Base-by-base conservation (phyloP, 1,140 invertebrate species). In the Pissodes strobi region DNA sequence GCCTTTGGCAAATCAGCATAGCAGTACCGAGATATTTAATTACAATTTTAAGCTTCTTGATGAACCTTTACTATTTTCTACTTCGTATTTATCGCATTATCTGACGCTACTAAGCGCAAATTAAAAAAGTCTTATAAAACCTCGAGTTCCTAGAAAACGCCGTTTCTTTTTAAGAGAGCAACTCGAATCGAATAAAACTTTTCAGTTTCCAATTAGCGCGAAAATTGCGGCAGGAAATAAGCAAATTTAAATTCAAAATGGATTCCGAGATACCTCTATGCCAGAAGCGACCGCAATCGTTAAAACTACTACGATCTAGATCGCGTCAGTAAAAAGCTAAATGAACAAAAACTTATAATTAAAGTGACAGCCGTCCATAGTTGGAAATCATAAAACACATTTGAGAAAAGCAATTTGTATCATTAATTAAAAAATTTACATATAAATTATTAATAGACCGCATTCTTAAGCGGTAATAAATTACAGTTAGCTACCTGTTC, bases 351-450 rank as follows among this genome's bases (percentile, higher is more conserved):
- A 68, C 61, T 66, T 59, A 69, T 64, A 69, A 72, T 72, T 74
- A 71, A 67, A 60, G 37, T 49, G 41, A 62, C 53, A 63, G 39
- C 19, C 34, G 38, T n/a, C 71, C 68, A 37, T 71, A 73, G 66
- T 66, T 68, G 68, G 70, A 73, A 68, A 75, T 70, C 70, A 71
- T 75, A 75, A 75, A 76, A 72, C 72, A 75, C 72, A 68, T 72
- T 72, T 71, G 43, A 72, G 68, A 76, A 72, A 74, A 72, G 69
- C 71, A 76, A 77, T 77, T 77, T 77, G 75, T 77, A 76, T 75
- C 73, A 77, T 76, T 77, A 76, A 77, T 77, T 77, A 75, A 77
- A 71, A 76, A 77, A 76, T 76, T 77, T 74, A 76, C 74, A 77
- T 77, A 76, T 77, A 76, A 76, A 77, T 76, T 77, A 75, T 77